Percentiles rank a stretch among this genome's conserved stretches.
Evolutionary conservation across 2,113 vertebrate species (phyloP).

Genomic region (Peromyscus leucopus): DNA sequence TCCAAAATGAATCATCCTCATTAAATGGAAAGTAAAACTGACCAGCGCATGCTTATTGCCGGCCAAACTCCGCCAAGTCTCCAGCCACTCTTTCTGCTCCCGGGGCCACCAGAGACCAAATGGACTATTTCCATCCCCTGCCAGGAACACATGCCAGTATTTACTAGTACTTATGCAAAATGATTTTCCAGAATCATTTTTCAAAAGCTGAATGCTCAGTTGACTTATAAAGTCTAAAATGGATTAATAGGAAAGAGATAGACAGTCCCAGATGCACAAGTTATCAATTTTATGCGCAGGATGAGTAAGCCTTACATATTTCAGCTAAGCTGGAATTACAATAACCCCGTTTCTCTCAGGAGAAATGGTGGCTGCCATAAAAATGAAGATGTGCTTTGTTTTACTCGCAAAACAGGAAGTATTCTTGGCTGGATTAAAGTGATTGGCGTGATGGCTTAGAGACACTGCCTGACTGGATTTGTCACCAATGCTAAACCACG

Average conservation of each 20-base stretch:
- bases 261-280: constrained; percentile 80
- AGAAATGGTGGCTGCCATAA: constrained; percentile 77
- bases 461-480: not conserved
- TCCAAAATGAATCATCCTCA: constrained; percentile 70
- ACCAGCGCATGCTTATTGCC: constrained; percentile 69
- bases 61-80: constrained; percentile 78
- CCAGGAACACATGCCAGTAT: constrained; percentile 86
- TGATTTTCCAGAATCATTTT: constrained; percentile 88
- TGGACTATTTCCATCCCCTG: constrained; percentile 84
- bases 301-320: constrained; percentile 83
- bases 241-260: constrained; percentile 89
- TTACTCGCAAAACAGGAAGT: constrained; percentile 75
- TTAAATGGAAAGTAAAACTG: constrained; percentile 76
- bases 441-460: constrained; percentile 51
- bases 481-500: not conserved
- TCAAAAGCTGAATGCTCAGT: constrained; percentile 86
- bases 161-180: constrained; percentile 89
- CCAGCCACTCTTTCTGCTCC: constrained; percentile 80
- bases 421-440: constrained; percentile 65
- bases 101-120: constrained; percentile 83
- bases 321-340: constrained; percentile 87
- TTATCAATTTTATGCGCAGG: constrained; percentile 86
- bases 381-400: constrained; percentile 84
- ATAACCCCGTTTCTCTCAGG: constrained; percentile 76
- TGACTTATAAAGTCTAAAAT: constrained; percentile 87